A percentile compares a stretch with the other conserved stretches of the same genome.
These are phyloP conservation scores for Astyanax mexicanus DNA, from an alignment of 2,797 vertebrate genomes.

Conservation along the genomic window DNA sequence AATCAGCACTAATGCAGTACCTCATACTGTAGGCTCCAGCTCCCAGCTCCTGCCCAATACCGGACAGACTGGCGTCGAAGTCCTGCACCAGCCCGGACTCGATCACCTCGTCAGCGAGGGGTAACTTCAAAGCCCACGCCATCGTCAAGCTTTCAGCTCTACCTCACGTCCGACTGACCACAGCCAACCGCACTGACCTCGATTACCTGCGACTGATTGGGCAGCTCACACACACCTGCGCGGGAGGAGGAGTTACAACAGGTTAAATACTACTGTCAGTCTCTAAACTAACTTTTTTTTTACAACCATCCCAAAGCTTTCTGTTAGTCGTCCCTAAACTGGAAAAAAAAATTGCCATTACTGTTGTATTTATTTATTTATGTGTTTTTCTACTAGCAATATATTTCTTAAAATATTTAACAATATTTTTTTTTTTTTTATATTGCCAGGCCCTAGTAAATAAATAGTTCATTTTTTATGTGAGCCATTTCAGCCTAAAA, in stretches of 20 bases:
- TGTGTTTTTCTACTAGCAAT: too few species aligned
- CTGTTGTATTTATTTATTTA: too few species aligned
- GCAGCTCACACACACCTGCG: slow-evolving; percentile 38
- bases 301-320: too few species aligned
- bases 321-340: too few species aligned
- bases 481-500: too few species aligned
- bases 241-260: neutral
- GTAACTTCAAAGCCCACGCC: slow-evolving; percentile 97
- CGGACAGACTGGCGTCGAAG: slow-evolving; percentile 96
- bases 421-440: too few species aligned
- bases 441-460: too few species aligned
- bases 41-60: slow-evolving; percentile 96
- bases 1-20: slow-evolving; percentile 70
- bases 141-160: slow-evolving; percentile 67
- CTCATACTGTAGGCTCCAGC: slow-evolving; percentile 99
- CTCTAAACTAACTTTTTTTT: too few species aligned
- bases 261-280: too few species aligned
- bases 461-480: too few species aligned
- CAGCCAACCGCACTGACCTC: slow-evolving; percentile 5
- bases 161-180: slow-evolving; percentile 49
- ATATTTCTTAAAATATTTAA: too few species aligned
- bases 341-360: too few species aligned
- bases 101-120: slow-evolving; percentile 95
- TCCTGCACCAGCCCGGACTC: slow-evolving; percentile 97
- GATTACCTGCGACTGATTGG: neutral